Percentiles rank a stretch among this genome's conserved stretches.
These are phyloP conservation scores for Neria commutata DNA, from an alignment of 2,888 invertebrate genomes.

Conservation along the genomic window DNA sequence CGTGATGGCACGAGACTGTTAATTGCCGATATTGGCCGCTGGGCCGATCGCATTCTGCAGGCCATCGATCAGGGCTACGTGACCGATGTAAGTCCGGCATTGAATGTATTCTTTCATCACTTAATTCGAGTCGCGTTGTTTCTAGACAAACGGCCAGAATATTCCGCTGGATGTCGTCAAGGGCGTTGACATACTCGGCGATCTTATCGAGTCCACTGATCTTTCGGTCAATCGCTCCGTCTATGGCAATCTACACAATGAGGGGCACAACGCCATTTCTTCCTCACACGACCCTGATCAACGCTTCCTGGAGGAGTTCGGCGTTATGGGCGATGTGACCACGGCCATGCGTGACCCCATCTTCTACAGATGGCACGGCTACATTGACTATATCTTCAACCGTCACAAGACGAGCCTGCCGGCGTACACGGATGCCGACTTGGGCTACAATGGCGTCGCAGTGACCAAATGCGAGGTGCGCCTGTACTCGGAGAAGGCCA, in stretches of 20 bases:
- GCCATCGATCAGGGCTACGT: slow-evolving; percentile 76
- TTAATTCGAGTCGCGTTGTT: not conserved
- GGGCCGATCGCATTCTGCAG: slow-evolving; percentile 76
- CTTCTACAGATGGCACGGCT: slow-evolving; percentile 86
- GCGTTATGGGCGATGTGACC: slow-evolving; percentile 80
- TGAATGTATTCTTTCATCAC: not conserved
- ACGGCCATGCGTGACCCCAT: slow-evolving; percentile 87
- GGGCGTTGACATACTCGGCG: slow-evolving; percentile 80
- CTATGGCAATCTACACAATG: slow-evolving; percentile 83
- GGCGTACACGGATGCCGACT: slow-evolving; percentile 63
- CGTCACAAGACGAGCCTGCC: slow-evolving; percentile 70
- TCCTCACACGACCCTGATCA: slow-evolving; percentile 82
- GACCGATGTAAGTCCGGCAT: slow-evolving; percentile 63
- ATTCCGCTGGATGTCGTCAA: slow-evolving; percentile 59
- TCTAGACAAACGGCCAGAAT: not conserved
- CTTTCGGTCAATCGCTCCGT: slow-evolving; percentile 71
- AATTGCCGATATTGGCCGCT: slow-evolving; percentile 71
- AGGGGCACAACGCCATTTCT: slow-evolving; percentile 79
- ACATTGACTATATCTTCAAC: slow-evolving; percentile 76
- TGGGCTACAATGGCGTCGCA: slow-evolving; percentile 30
- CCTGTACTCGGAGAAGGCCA: slow-evolving; percentile 30
- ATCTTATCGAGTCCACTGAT: slow-evolving; percentile 75
- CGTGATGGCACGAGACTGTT: slow-evolving; percentile 63
- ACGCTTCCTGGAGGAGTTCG: slow-evolving; percentile 71
- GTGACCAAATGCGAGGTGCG: not conserved